Conservation (phyloP, 23 tunicate genomes). For the Clavelina lepadiformis region DNA sequence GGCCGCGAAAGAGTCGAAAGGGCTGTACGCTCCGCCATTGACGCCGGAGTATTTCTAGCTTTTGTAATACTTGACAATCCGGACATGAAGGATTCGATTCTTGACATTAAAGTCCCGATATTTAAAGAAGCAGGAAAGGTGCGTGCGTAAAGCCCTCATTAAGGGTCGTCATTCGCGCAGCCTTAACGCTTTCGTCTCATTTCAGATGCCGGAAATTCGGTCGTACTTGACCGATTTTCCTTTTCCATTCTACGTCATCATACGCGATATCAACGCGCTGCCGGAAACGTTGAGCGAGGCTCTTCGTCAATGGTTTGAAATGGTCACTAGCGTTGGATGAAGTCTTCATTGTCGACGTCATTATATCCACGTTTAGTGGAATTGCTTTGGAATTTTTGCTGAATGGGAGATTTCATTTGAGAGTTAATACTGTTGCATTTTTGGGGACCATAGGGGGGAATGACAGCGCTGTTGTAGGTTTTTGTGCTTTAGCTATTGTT, state of each 20-base stretch:
- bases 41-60: slow-evolving; percentile 60
- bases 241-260: slow-evolving; percentile 86
- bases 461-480: no score
- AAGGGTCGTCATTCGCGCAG: neutral
- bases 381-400: no score
- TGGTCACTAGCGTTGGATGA: slow-evolving; percentile 54
- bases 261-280: slow-evolving; percentile 73
- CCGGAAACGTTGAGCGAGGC: slow-evolving; percentile 94
- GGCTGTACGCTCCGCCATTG: slow-evolving; percentile 52
- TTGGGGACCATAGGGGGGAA: no score
- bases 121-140: slow-evolving; percentile 53
- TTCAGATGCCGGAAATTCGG: slow-evolving; percentile 50
- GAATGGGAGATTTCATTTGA: no score
- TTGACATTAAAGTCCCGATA: slow-evolving; percentile 82
- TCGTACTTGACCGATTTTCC: slow-evolving; percentile 96
- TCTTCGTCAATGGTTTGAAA: slow-evolving; percentile 89
- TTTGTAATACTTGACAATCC: slow-evolving; percentile 90
- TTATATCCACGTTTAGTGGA: no score
- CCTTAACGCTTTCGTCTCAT: neutral
- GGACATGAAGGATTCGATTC: slow-evolving; percentile 56
- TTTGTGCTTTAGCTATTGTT: no score
- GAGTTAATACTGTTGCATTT: no score
- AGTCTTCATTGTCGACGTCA: no score
- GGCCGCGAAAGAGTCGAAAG: slow-evolving; percentile 64
- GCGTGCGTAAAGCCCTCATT: neutral